Percentiles rank a stretch among this genome's conserved stretches.
phyloP scores from a whole-genome alignment of 2,113 vertebrate species.

The Phylloscopus whistleri region DNA sequence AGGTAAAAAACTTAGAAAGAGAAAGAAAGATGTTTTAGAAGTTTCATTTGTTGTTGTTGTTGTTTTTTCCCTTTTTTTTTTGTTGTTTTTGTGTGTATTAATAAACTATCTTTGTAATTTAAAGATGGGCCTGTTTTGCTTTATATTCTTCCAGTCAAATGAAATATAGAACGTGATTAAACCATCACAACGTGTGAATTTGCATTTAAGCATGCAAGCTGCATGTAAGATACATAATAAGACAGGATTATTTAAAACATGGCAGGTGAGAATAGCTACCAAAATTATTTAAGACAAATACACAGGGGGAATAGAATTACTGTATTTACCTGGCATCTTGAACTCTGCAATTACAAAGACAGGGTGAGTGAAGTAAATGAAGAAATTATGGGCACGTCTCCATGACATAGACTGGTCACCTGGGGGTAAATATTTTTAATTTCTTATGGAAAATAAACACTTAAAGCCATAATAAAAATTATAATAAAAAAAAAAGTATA shows the following conservation, averaged over 20 bases:
- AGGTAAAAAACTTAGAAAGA: too few relatives aligned
- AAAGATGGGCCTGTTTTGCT: too few relatives aligned
- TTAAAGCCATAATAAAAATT: not conserved
- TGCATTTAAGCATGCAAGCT: not conserved
- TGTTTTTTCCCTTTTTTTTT: too few relatives aligned
- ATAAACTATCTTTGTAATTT: too few relatives aligned
- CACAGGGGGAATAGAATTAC: not conserved
- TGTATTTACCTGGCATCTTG: not conserved
- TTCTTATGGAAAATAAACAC: not conserved
- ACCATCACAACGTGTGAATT: too few relatives aligned
- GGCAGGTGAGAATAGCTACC: not conserved
- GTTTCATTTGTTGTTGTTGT: too few relatives aligned
- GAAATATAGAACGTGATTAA: too few relatives aligned
- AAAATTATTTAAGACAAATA: not conserved
- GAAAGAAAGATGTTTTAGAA: too few relatives aligned
- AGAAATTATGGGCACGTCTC: not conserved
- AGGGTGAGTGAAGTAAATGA: not conserved
- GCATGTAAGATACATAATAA: not conserved
- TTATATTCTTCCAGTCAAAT: too few relatives aligned
- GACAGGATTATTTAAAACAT: not conserved
- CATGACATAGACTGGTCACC: not conserved
- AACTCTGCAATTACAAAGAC: not conserved
- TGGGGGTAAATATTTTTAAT: not conserved
- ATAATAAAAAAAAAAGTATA: not conserved
- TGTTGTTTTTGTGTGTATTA: too few relatives aligned